A percentile compares a stretch with the other conserved stretches of the same genome.
These are phyloP conservation scores for Hippolais icterina DNA, from an alignment of 2,113 vertebrate genomes.

Conservation along the genomic window DNA sequence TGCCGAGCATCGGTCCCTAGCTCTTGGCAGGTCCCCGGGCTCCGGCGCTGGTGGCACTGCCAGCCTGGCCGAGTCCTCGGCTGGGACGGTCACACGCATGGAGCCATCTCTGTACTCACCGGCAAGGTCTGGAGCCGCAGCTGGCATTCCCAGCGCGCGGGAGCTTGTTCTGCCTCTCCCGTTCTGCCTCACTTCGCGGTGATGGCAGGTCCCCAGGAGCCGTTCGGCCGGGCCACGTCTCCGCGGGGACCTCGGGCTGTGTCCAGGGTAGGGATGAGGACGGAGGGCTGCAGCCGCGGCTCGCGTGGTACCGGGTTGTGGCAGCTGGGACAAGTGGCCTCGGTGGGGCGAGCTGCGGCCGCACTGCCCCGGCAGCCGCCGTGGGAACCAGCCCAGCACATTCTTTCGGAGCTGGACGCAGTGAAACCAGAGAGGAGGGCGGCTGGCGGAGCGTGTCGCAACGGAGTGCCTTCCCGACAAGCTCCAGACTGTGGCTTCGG, in stretches of 20 bases:
- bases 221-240: not conserved
- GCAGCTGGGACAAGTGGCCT: not conserved
- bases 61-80: not conserved
- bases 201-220: not conserved
- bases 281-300: not conserved
- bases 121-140: not conserved
- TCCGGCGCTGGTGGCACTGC: not conserved
- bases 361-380: not conserved
- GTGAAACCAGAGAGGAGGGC: not conserved
- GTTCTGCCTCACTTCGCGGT: fast-evolving
- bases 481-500: not conserved
- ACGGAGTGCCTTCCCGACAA: not conserved
- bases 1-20: not conserved
- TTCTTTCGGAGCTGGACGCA: not conserved
- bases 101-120: not conserved
- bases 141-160: not conserved
- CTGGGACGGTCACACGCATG: not conserved
- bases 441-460: not conserved
- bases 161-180: not conserved
- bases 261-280: not conserved
- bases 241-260: not conserved
- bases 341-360: not conserved
- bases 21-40: not conserved
- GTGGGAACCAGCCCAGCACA: constrained; percentile 22
- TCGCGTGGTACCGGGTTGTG: not conserved